These are phyloP conservation scores for Proctacanthus coquilletti DNA, from an alignment of 1,140 invertebrate species.

Conservation along the genomic window DNA sequence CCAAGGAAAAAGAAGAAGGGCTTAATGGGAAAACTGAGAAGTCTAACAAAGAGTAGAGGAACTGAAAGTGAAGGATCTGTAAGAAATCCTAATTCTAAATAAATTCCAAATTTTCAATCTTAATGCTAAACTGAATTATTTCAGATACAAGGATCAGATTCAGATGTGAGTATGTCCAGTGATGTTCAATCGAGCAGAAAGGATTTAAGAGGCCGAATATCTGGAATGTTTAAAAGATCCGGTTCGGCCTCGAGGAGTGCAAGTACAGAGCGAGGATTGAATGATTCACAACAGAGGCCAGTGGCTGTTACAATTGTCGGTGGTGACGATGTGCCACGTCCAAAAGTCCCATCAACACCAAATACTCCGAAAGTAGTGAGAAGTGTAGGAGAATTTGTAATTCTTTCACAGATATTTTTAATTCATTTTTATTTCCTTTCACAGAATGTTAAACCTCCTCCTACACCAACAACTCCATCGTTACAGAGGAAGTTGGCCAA, in stretches of 20 bases:
- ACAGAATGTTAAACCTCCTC: too few species aligned
- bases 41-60: conserved; percentile 55
- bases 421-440: too few species aligned
- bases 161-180: conserved; percentile 51
- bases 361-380: conserved; percentile 12
- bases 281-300: conserved; percentile 16
- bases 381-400: too few species aligned
- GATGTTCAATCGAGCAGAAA: conserved; percentile 47
- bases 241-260: conserved; percentile 24
- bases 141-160: conserved; percentile 52
- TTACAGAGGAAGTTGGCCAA: too few species aligned
- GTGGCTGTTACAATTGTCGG: conserved; percentile 25
- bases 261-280: conserved; percentile 18
- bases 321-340: conserved; percentile 21
- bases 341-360: conserved; percentile 22
- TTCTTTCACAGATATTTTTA: too few species aligned
- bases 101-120: background rate
- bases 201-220: conserved; percentile 61
- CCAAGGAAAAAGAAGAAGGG: conserved; percentile 71
- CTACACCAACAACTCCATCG: too few species aligned
- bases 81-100: conserved; percentile 6
- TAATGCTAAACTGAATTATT: conserved; percentile 4
- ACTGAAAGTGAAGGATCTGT: conserved; percentile 30
- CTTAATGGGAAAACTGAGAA: conserved; percentile 68
- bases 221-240: conserved; percentile 62